Evolutionary conservation across 2,888 invertebrate species (phyloP).

Genomic region (Protonemura montana): DNA sequence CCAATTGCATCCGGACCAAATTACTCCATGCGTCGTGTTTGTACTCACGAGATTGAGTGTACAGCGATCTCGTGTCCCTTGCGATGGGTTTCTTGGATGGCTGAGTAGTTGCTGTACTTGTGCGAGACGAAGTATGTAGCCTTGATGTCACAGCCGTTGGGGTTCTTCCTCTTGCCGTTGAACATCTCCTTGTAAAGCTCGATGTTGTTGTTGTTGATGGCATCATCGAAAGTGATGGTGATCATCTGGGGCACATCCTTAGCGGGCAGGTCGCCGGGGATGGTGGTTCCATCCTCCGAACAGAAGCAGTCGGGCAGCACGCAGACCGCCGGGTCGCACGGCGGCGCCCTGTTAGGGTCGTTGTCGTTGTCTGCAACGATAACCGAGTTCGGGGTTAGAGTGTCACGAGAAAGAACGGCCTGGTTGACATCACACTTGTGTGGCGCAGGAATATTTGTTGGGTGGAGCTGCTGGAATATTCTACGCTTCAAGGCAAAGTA

Average conservation of each 20-base stretch:
- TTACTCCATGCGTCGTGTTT: not conserved
- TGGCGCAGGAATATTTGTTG: not conserved
- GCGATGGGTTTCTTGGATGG: slow-evolving; percentile 88
- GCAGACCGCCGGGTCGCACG: slow-evolving; percentile 86
- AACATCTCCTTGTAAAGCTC: slow-evolving; percentile 93
- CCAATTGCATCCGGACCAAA: not conserved
- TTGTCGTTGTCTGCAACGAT: slow-evolving; percentile 81
- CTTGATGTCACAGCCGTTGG: slow-evolving; percentile 92
- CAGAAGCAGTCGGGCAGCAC: slow-evolving; percentile 93
- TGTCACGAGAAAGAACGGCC: not conserved
- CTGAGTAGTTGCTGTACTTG: slow-evolving; percentile 92
- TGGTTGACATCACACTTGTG: not conserved
- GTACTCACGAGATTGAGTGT: slow-evolving; percentile 89
- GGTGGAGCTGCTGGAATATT: slow-evolving; percentile 30
- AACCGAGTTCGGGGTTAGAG: not conserved
- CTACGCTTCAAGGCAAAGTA: slow-evolving; percentile 29
- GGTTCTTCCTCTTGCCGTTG: slow-evolving; percentile 87
- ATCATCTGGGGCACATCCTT: slow-evolving; percentile 94
- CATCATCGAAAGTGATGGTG: slow-evolving; percentile 92
- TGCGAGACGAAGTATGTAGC: slow-evolving; percentile 92
- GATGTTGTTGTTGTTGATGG: slow-evolving; percentile 94
- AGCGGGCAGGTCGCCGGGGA: slow-evolving; percentile 83
- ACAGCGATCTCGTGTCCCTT: slow-evolving; percentile 94
- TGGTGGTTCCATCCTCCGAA: slow-evolving; percentile 87
- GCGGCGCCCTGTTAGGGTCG: slow-evolving; percentile 91